Evolutionary conservation across 2,797 vertebrate genomes (phyloP), one percentile per base, ranked within the genome.

Genomic region (Oophaga sylvatica): DNA sequence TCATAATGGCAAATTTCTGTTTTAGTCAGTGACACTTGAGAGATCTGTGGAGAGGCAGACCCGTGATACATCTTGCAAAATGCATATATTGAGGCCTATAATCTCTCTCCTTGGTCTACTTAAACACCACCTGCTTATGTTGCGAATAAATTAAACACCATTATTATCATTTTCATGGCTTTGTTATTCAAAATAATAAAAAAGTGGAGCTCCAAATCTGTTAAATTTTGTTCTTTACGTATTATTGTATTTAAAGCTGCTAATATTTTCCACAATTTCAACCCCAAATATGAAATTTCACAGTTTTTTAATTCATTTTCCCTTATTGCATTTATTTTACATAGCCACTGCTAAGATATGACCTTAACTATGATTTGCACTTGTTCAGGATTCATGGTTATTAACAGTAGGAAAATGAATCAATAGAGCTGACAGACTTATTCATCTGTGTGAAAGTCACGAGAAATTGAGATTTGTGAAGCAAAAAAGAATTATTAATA

Each of bases 51-150:
- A 80, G 76, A 84, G 56, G 57, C 5, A 57, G 41, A 76, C 45
- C 83, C 62, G 53, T 77, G 71, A 76, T 89, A 76, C 63, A 83
- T 82, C 70, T 81, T 76, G 59, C 65, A 26, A 77, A 68, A 85
- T 67, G 73, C 79, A 89, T 82, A 85, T 77, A 77, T 79, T 59
- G 62, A 77, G 87, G 87, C 48, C 35, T 68, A 59, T 86, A 57
- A 89, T 89, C 75, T 85, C 84, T 86, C 83, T 89, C 87, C 56
- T 86, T 48, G 60, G 83, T 35, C 87, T 68, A 85, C 83, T 89
- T 86, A 89, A 76, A 78, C 87, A 78, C 87, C 87, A 89, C 83
- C 87, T 89, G 87, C 83, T 89, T 86, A 62, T 85, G 70, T 48
- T 68, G 31, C 17, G 9, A 82, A 59, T 65, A 56, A 83, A 89